These are phyloP conservation scores for Hycleus phaleratus DNA, from an alignment of 1,140 invertebrate species.

Conservation along the genomic window DNA sequence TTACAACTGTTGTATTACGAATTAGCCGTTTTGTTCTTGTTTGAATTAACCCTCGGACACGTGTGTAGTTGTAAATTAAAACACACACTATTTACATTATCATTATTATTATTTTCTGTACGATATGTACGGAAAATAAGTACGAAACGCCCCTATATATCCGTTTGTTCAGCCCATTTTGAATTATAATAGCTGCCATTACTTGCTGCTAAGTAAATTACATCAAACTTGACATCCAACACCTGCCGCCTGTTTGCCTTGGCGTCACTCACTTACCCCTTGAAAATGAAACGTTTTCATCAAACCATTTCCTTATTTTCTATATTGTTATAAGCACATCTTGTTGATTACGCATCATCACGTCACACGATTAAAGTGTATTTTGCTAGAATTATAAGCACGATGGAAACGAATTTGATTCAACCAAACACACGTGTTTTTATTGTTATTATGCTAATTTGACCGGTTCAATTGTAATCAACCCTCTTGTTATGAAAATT, in stretches of 20 bases:
- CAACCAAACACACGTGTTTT: too few relatives aligned
- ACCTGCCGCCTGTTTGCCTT: slow-evolving; percentile 8
- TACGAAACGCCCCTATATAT: slow-evolving; percentile 2
- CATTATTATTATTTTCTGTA: neutral
- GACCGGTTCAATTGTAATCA: too few relatives aligned
- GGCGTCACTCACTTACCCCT: neutral
- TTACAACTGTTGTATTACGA: too few relatives aligned
- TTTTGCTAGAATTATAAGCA: too few relatives aligned
- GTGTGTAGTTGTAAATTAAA: too few relatives aligned
- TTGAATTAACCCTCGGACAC: too few relatives aligned
- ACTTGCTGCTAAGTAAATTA: slow-evolving; percentile 15
- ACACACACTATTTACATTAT: too few relatives aligned
- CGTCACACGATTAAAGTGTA: neutral
- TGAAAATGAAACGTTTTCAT: slow-evolving; percentile 1
- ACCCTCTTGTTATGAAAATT: too few relatives aligned
- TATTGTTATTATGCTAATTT: too few relatives aligned
- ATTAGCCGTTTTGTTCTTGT: too few relatives aligned
- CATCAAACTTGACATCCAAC: slow-evolving; percentile 15
- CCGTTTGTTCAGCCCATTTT: neutral
- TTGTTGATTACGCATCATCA: slow-evolving; percentile 10
- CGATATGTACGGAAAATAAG: neutral
- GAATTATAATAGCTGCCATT: slow-evolving; percentile 13
- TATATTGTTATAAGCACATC: neutral
- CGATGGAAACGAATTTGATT: too few relatives aligned
- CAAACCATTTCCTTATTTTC: neutral